These are phyloP conservation scores for Rhopalosiphum padi DNA, from an alignment of 1,140 invertebrate genomes.

Conservation along the genomic window DNA sequence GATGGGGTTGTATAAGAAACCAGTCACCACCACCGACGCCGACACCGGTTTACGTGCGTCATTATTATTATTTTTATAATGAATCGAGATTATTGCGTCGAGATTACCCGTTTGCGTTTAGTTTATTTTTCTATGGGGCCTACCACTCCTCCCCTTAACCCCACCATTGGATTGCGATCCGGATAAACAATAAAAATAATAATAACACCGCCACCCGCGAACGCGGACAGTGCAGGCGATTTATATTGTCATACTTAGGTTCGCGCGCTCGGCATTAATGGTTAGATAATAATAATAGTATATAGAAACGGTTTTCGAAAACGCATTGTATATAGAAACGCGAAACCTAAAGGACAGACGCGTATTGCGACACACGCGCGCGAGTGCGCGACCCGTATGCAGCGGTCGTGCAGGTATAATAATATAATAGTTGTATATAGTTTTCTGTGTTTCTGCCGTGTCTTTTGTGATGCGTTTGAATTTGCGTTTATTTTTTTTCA, in stretches of 20 bases:
- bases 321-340: background rate
- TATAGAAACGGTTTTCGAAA: background rate
- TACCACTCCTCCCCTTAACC: background rate
- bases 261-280: background rate
- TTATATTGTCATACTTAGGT: background rate
- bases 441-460: background rate
- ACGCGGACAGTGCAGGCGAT: background rate
- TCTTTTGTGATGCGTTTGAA: background rate
- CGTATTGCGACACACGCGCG: background rate
- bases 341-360: background rate
- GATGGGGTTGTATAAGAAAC: background rate
- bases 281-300: slow-evolving; percentile 2
- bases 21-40: background rate
- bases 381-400: background rate
- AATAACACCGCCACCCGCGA: background rate
- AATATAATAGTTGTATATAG: background rate
- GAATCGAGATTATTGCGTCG: background rate
- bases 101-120: background rate
- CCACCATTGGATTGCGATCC: background rate
- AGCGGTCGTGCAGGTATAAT: background rate
- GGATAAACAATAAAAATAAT: background rate
- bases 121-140: background rate
- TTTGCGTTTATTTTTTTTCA: background rate
- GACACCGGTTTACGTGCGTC: background rate
- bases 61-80: background rate